Conservation (phyloP, 2,113 vertebrate genomes). For the Prunella fulvescens region DNA sequence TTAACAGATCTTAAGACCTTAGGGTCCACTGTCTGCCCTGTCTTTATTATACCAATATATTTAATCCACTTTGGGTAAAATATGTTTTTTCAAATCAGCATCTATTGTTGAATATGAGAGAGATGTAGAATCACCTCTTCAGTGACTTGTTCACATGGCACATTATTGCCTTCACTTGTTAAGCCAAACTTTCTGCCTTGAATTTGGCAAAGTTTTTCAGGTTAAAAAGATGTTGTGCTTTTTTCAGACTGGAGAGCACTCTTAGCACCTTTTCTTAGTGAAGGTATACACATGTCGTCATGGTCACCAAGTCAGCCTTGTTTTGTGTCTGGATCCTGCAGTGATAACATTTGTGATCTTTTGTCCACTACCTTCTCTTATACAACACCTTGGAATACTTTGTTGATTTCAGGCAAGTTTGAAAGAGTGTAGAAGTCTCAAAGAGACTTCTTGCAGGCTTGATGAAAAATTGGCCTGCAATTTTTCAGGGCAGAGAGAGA, state of each 20-base stretch:
- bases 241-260: not conserved
- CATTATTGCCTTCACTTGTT: not conserved
- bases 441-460: not conserved
- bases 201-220: not conserved
- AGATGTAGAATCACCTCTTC: not conserved
- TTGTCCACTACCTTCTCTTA: not conserved
- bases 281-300: not conserved
- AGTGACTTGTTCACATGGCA: not conserved
- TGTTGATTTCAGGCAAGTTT: not conserved
- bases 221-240: not conserved
- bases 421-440: not conserved
- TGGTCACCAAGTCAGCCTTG: not conserved
- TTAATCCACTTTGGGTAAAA: not conserved
- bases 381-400: not conserved
- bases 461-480: not conserved
- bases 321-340: not conserved
- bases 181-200: not conserved
- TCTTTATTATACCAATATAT: not conserved
- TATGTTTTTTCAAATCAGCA: not conserved
- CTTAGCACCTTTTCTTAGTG: not conserved
- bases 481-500: not conserved
- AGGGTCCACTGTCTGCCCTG: not conserved
- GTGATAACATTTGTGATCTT: not conserved
- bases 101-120: not conserved
- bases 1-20: not conserved